Evolutionary conservation across 2,113 vertebrate genomes (phyloP).

Genomic region (Egretta garzetta): DNA sequence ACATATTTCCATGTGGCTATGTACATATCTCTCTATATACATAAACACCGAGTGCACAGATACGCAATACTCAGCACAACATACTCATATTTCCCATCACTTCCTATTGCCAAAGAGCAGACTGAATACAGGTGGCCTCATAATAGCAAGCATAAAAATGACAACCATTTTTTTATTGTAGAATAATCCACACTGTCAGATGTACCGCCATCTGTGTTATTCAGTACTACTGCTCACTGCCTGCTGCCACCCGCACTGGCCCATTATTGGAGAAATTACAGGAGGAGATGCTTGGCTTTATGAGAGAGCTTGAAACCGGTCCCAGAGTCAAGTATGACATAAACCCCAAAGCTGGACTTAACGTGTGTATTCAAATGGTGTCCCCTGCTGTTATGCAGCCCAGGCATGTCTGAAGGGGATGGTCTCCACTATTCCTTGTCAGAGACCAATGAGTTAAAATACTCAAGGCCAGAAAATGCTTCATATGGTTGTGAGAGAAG

Average conservation of each 20-base stretch:
- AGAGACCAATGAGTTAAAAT: conserved; percentile 33
- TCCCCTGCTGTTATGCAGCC: conserved; percentile 21
- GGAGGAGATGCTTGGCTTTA: conserved; percentile 55
- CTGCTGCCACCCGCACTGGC: conserved; percentile 53
- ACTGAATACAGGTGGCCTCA: conserved; percentile 67
- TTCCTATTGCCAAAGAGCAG: conserved; percentile 26
- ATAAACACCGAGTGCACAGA: background rate
- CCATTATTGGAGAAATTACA: conserved; percentile 55
- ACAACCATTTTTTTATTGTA: conserved; percentile 68
- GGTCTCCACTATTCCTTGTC: conserved; percentile 1
- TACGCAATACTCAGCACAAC: background rate
- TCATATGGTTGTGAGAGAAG: background rate
- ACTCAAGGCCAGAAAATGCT: conserved; percentile 1
- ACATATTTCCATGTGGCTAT: no score
- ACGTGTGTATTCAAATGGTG: conserved; percentile 1
- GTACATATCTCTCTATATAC: background rate
- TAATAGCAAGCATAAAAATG: conserved; percentile 69
- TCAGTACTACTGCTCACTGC: conserved; percentile 47
- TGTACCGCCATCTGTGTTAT: conserved; percentile 74
- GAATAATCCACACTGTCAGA: conserved; percentile 72
- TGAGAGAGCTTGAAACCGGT: conserved; percentile 53
- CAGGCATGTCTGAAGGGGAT: background rate
- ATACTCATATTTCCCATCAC: background rate
- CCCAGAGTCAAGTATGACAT: conserved; percentile 64
- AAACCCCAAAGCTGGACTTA: conserved; percentile 48